Evolutionary conservation across 2,797 vertebrate genomes (phyloP), one percentile per base, ranked within the genome.

Genomic region (Psittacula derbiana): DNA sequence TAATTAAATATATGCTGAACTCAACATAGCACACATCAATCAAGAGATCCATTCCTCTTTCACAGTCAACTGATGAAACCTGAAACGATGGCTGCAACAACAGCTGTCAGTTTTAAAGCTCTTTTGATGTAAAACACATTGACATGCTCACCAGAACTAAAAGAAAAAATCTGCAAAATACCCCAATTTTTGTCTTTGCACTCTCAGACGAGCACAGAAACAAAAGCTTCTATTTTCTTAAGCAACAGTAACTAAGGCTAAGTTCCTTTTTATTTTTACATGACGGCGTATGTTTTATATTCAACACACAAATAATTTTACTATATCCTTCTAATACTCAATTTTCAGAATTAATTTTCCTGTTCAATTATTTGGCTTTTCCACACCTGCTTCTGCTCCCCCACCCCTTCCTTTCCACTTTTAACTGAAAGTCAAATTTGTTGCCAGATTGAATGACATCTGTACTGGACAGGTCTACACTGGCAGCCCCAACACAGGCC

Each of bases 71-170:
- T 87, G 86, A 86, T 69, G 61, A 89, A 87, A 74, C 57, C 44
- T 31, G 12, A 89, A 92, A 88, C 27, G 61, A 91, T 27, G 69
- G 65, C n/a, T 93, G 57, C 5, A 23, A 87, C 72, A 95, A 92
- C 36, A 84, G 43, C 88, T 94, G 94, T 90, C 88, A 79, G 61
- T 33, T 91, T 92, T 58, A n/a, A 81, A 72, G 86, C 31, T 91
- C 65, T 86, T 69, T 53, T 78, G 30, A 86, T 6, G 16, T 64
- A 73, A 95, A 88, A 88, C 0, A 10, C 80, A 78, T 41, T 58
- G 49, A 91, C 73, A 72, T 5, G 4, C 16, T 55, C 38, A 24
- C 15, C 13, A 24, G 13, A 90, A 71, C 44, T 52, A 31, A 65
- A 62, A 17, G 5, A 7, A 46, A 50, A 12, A 30, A 28, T 17